A percentile compares a stretch with the other conserved stretches of the same genome.
Evolutionary conservation across 2,888 invertebrate species (phyloP).

Genomic region (Onchidella celtica): DNA sequence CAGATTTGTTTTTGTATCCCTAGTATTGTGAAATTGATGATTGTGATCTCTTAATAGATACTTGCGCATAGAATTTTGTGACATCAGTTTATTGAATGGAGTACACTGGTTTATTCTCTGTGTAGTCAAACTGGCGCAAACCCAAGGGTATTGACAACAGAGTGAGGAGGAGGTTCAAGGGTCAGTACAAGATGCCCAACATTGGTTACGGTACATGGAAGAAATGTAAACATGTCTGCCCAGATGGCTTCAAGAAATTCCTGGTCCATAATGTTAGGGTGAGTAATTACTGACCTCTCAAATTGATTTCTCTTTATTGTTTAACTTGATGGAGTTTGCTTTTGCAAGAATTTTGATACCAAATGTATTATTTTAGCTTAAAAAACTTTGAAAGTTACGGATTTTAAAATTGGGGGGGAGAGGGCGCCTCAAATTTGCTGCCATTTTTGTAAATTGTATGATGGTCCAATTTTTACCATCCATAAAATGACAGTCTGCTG

Average conservation of each 20-base stretch:
- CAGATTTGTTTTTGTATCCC: too few relatives aligned
- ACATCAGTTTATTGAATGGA: too few relatives aligned
- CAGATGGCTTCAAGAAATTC: slow-evolving; percentile 98
- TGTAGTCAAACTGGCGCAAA: slow-evolving; percentile 97
- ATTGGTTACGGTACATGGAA: slow-evolving; percentile 99
- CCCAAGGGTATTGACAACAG: slow-evolving; percentile 99
- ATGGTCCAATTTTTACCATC: too few relatives aligned
- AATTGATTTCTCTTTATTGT: too few relatives aligned
- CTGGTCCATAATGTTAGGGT: slow-evolving; percentile 92
- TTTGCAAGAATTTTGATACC: too few relatives aligned
- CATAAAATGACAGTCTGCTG: too few relatives aligned
- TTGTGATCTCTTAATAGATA: too few relatives aligned
- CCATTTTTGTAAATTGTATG: too few relatives aligned
- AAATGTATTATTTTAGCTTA: neutral
- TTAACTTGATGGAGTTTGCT: too few relatives aligned
- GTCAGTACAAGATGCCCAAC: slow-evolving; percentile 98
- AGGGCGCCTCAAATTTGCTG: neutral
- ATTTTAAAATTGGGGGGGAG: neutral
- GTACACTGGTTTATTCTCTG: slow-evolving; percentile 57
- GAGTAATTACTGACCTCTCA: slow-evolving; percentile 66
- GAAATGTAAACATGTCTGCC: slow-evolving; percentile 97
- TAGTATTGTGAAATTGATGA: too few relatives aligned
- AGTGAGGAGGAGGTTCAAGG: slow-evolving; percentile 99
- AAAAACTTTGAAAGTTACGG: neutral
- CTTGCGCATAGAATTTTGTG: too few relatives aligned